A percentile compares a stretch with the other conserved stretches of the same genome.
phyloP scores from a whole-genome alignment of 1,140 invertebrate species.

The Drosophila paulistorum region DNA sequence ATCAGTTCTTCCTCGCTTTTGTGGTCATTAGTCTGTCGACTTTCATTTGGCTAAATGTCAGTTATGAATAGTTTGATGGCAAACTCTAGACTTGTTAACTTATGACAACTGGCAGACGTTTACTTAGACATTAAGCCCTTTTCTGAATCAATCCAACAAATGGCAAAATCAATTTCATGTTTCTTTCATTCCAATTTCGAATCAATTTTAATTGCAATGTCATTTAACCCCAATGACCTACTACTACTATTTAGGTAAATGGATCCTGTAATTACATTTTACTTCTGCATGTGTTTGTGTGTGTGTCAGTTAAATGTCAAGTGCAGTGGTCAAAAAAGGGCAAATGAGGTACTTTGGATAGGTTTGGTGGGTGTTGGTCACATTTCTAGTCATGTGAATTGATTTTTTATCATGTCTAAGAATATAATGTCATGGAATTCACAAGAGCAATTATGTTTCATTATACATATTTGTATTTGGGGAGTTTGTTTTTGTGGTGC shows the following conservation, averaged over 20 bases:
- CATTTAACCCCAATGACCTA: constrained; percentile 47
- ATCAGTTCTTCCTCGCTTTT: constrained; percentile 47
- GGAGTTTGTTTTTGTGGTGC: constrained; percentile 13
- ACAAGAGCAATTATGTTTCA: constrained; percentile 67
- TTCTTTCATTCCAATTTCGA: constrained; percentile 26
- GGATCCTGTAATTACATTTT: constrained; percentile 60
- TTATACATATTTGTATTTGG: constrained; percentile 54
- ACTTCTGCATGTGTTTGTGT: constrained; percentile 20
- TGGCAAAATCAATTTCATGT: constrained; percentile 57
- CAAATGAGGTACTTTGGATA: constrained; percentile 14
- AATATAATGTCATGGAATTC: constrained; percentile 63
- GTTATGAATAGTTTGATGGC: constrained; percentile 12
- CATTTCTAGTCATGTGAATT: constrained; percentile 33
- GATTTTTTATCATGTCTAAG: constrained; percentile 44
- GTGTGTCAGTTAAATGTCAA: constrained; percentile 70
- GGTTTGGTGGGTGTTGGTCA: neutral
- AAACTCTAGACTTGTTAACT: constrained; percentile 11
- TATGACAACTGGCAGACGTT: constrained; percentile 31
- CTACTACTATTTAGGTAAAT: constrained; percentile 12
- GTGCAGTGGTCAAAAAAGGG: constrained; percentile 42
- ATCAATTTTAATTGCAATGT: constrained; percentile 68
- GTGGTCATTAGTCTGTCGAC: constrained; percentile 57
- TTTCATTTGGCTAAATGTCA: constrained; percentile 52
- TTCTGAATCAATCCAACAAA: constrained; percentile 34
- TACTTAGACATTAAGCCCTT: constrained; percentile 44